Percentiles rank a stretch among this genome's conserved stretches.
Conservation (phyloP, 2,113 vertebrate genomes). For the Tichodroma muraria region DNA sequence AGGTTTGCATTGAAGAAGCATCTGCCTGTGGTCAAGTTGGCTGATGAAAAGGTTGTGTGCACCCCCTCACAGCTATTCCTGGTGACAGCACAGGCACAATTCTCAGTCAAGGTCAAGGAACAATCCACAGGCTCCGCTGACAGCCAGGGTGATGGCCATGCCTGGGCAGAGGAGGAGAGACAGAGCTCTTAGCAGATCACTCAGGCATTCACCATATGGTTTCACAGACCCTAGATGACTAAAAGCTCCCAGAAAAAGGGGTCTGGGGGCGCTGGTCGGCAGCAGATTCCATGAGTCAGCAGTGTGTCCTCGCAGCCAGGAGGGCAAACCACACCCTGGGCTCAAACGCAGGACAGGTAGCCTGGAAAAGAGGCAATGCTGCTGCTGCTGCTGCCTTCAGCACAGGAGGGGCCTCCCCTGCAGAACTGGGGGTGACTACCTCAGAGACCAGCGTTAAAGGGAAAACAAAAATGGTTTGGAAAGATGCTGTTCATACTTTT, state of each 20-base stretch:
- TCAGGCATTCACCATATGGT: neutral
- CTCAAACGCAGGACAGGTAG: no score
- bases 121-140: neutral
- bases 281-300: neutral
- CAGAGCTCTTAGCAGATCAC: neutral
- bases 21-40: neutral
- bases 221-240: neutral
- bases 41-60: neutral
- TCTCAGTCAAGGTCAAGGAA: neutral
- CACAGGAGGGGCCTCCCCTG: neutral
- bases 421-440: neutral
- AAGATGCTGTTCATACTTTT: neutral
- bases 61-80: neutral
- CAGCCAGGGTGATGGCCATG: neutral
- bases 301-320: neutral
- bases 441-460: accelerated
- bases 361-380: neutral
- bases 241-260: neutral
- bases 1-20: neutral
- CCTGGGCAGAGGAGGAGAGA: neutral
- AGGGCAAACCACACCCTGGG: neutral
- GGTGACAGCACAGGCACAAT: slow-evolving; percentile 5
- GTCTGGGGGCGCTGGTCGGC: neutral
- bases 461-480: neutral
- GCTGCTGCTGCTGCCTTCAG: neutral